These are phyloP conservation scores for Hirtodrosophila duncani DNA, from an alignment of 2,888 invertebrate species.

Conservation along the genomic window DNA sequence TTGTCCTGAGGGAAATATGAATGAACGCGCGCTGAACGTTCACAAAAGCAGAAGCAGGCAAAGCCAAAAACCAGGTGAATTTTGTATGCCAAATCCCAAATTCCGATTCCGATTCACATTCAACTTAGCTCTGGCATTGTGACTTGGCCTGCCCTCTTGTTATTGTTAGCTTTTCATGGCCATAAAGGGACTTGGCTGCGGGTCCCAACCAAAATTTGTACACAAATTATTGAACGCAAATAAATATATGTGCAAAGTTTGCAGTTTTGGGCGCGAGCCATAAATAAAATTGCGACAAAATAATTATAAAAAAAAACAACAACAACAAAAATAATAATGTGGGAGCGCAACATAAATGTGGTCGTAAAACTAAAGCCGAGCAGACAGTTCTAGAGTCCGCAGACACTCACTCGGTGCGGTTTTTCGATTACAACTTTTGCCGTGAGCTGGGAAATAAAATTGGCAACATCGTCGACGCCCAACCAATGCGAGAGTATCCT, in stretches of 20 bases:
- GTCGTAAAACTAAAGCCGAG: conserved; percentile 29
- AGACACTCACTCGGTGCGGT: conserved; percentile 4
- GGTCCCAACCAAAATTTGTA: conserved; percentile 49
- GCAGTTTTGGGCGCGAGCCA: conserved; percentile 28
- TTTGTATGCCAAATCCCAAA: too few relatives aligned
- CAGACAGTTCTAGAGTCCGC: conserved; percentile 27
- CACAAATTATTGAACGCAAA: conserved; percentile 70
- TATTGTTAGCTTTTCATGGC: conserved; percentile 57
- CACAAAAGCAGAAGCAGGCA: conserved; percentile 42
- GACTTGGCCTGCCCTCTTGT: conserved; percentile 8
- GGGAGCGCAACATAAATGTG: conserved; percentile 17
- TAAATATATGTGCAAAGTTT: conserved; percentile 42
- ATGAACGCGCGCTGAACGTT: conserved; percentile 41
- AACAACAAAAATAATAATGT: neutral
- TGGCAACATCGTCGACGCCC: conserved; percentile 52
- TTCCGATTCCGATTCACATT: conserved; percentile 16
- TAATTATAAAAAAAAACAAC: conserved; percentile 50
- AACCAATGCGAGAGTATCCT: neutral
- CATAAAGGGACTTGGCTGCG: conserved; percentile 57
- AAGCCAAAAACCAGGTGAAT: conserved; percentile 30
- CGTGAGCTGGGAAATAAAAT: conserved; percentile 50
- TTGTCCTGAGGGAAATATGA: conserved; percentile 71
- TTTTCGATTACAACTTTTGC: conserved; percentile 71
- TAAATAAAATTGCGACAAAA: conserved; percentile 64
- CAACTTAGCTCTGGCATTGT: too few relatives aligned